Evolutionary conservation across 1,140 invertebrate genomes (phyloP).

Genomic region (Brachionus manjavacas): DNA sequence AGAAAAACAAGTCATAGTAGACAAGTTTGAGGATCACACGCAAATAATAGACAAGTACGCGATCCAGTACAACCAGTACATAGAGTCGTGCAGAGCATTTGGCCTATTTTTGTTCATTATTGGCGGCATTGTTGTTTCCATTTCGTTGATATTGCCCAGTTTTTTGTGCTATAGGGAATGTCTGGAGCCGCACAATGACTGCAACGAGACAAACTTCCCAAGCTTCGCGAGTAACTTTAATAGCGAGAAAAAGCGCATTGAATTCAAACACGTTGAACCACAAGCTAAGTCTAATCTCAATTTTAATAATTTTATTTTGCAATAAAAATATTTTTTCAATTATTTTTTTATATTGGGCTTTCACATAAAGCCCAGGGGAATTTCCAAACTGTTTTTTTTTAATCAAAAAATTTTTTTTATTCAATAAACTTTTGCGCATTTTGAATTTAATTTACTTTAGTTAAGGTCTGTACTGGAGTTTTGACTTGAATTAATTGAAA

Average conservation of each 20-base stretch:
- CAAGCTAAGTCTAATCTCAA: neutral
- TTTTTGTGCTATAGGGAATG: constrained; percentile 22
- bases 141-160: constrained; percentile 18
- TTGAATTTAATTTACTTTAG: neutral
- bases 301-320: neutral
- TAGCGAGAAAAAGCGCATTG: neutral
- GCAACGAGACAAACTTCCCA: neutral
- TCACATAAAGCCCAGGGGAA: too few relatives aligned
- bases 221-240: neutral
- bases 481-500: too few relatives aligned
- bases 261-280: constrained; percentile 18
- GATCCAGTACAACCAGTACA: neutral
- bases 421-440: too few relatives aligned
- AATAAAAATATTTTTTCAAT: neutral
- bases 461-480: too few relatives aligned
- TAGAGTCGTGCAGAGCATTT: constrained; percentile 9
- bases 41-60: constrained; percentile 20
- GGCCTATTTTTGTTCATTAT: neutral
- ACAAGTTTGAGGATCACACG: neutral
- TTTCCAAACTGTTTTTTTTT: too few relatives aligned
- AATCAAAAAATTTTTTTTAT: too few relatives aligned
- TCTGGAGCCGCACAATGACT: neutral
- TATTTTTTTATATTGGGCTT: neutral
- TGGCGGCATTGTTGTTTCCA: neutral
- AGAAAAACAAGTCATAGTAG: neutral